Conservation (phyloP, 2,797 vertebrate species). For the Melanotaenia trifasciata region DNA sequence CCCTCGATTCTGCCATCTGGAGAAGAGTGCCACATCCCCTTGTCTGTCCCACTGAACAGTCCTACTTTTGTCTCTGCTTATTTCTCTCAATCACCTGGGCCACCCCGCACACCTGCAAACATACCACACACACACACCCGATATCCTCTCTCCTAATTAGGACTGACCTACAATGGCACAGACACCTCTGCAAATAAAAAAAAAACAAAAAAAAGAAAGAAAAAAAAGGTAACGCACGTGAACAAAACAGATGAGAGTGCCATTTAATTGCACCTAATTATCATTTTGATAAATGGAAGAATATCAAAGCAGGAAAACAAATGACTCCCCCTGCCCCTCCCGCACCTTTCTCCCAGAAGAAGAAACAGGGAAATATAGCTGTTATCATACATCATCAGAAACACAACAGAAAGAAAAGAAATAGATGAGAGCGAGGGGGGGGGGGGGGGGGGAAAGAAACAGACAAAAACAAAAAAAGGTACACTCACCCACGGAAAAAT, state of each 20-base stretch:
- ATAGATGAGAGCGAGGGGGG: background rate
- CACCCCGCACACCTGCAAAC: slow-evolving; percentile 21
- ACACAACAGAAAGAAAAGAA: slow-evolving; percentile 64
- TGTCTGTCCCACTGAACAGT: slow-evolving; percentile 37
- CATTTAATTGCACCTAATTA: slow-evolving; percentile 89
- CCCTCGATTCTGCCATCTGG: slow-evolving; percentile 49
- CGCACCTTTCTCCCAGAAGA: slow-evolving; percentile 80
- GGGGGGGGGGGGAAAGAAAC: slow-evolving; percentile 40
- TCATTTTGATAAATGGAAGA: slow-evolving; percentile 89
- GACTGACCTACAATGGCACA: slow-evolving; percentile 79
- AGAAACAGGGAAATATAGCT: slow-evolving; percentile 75
- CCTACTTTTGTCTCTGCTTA: slow-evolving; percentile 53
- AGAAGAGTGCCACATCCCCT: slow-evolving; percentile 33
- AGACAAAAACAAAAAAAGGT: slow-evolving; percentile 69
- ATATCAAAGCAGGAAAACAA: slow-evolving; percentile 82
- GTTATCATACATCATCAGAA: slow-evolving; percentile 83
- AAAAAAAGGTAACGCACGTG: slow-evolving; percentile 77
- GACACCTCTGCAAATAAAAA: slow-evolving; percentile 65
- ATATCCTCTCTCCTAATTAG: slow-evolving; percentile 69
- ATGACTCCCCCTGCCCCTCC: slow-evolving; percentile 77
- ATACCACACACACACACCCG: slow-evolving; percentile 23
- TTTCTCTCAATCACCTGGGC: slow-evolving; percentile 67
- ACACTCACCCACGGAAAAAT: slow-evolving; percentile 78
- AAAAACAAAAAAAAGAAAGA: slow-evolving; percentile 45
- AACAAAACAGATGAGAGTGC: slow-evolving; percentile 87